phyloP scores from a whole-genome alignment of 1,140 invertebrate genomes.

The Nasonia vitripennis region DNA sequence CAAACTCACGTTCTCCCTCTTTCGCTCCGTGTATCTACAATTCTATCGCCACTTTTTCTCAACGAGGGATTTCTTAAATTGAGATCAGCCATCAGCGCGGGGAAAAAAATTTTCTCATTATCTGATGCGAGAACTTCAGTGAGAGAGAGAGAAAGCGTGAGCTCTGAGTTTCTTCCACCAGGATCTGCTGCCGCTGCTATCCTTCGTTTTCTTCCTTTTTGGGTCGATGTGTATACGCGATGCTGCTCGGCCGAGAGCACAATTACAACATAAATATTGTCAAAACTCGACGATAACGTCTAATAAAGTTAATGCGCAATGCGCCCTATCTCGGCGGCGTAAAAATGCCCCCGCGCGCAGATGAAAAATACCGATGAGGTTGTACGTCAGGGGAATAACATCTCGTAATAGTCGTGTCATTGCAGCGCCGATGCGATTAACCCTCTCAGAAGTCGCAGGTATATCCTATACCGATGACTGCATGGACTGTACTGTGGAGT shows the following conservation, averaged over 20 bases:
- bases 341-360: too few relatives aligned
- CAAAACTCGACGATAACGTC: background rate
- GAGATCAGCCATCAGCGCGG: constrained; percentile 30
- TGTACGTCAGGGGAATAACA: background rate
- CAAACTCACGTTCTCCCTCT: background rate
- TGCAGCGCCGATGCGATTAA: background rate
- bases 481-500: background rate
- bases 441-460: background rate
- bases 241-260: background rate
- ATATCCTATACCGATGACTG: background rate
- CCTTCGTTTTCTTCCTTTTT: background rate
- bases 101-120: constrained; percentile 45
- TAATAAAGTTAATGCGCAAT: background rate
- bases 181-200: background rate
- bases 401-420: background rate
- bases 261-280: constrained; percentile 34
- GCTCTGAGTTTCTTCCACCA: constrained; percentile 23
- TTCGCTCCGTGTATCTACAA: constrained; percentile 28
- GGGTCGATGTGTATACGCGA: background rate
- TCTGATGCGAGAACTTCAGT: constrained; percentile 19
- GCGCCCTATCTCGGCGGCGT: too few relatives aligned
- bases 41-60: constrained; percentile 46
- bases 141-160: background rate
- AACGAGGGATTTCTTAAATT: constrained; percentile 41
- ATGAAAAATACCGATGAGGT: background rate